Percentiles rank a stretch among this genome's conserved stretches.
These are phyloP conservation scores for Drosophila varians DNA, from an alignment of 1,140 invertebrate genomes.

Conservation along the genomic window DNA sequence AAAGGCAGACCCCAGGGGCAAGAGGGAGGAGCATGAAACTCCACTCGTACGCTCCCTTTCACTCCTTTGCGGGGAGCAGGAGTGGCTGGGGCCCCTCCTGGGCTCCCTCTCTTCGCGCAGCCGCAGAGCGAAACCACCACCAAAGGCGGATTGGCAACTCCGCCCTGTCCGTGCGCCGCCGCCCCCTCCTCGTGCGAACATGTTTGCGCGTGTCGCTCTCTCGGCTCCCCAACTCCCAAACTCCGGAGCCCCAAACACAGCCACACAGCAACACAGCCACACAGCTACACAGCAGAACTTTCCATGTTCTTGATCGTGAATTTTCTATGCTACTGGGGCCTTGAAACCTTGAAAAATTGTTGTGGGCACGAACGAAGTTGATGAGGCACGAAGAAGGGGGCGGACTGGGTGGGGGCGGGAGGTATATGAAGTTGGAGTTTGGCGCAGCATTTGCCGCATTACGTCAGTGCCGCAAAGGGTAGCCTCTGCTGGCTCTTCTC, in stretches of 20 bases:
- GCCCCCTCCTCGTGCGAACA: constrained; percentile 6
- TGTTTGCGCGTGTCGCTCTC: constrained; percentile 75
- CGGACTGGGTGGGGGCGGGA: background rate
- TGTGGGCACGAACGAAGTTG: constrained; percentile 25
- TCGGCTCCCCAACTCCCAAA: constrained; percentile 26
- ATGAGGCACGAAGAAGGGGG: constrained; percentile 8
- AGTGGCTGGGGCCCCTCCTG: constrained; percentile 2
- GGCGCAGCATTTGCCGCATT: constrained; percentile 74
- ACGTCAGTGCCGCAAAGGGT: constrained; percentile 76
- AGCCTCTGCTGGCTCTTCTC: constrained; percentile 31
- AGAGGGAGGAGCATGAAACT: constrained; percentile 17
- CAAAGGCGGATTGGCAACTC: constrained; percentile 55
- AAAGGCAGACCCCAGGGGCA: constrained; percentile 19
- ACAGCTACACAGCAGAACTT: constrained; percentile 60
- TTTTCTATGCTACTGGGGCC: constrained; percentile 83
- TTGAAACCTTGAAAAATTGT: constrained; percentile 76
- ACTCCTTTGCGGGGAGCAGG: constrained; percentile 6
- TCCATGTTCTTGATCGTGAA: constrained; percentile 83
- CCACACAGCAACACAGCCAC: too few relatives aligned
- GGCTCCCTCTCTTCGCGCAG: constrained; percentile 56
- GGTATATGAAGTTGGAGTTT: constrained; percentile 30
- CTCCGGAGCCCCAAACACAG: constrained; percentile 2
- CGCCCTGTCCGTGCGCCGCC: constrained; percentile 33
- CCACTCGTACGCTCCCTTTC: constrained; percentile 16
- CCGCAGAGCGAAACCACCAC: constrained; percentile 60